These are phyloP conservation scores for Bucorvus abyssinicus DNA, from an alignment of 2,797 vertebrate genomes.

Conservation along the genomic window DNA sequence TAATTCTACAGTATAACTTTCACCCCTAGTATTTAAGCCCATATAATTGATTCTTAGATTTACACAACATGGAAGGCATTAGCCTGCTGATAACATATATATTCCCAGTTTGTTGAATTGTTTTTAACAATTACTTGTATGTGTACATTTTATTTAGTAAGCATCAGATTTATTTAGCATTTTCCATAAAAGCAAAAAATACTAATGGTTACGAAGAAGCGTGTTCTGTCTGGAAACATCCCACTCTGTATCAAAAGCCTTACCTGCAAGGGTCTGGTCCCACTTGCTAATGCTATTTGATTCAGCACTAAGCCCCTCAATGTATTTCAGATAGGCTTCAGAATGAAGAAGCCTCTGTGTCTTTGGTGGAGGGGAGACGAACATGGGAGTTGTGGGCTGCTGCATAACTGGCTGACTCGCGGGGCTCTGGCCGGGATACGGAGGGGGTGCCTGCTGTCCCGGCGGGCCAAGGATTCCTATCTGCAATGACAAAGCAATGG, in stretches of 20 bases:
- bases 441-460: conserved; percentile 90
- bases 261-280: conserved; percentile 96
- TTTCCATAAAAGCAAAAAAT: background rate
- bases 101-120: background rate
- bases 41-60: background rate
- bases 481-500: conserved; percentile 64
- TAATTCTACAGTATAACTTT: background rate
- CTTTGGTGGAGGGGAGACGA: conserved; percentile 94
- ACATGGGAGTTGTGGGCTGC: conserved; percentile 95
- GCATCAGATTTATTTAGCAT: background rate
- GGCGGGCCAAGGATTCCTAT: conserved; percentile 81
- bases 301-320: conserved; percentile 93
- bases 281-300: conserved; percentile 94
- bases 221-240: background rate
- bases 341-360: conserved; percentile 96
- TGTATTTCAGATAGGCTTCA: conserved; percentile 96
- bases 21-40: background rate
- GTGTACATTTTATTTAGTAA: background rate
- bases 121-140: background rate
- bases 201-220: accelerated
- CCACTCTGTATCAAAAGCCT: background rate
- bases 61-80: background rate
- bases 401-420: conserved; percentile 84
- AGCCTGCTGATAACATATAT: background rate
- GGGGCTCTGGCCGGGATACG: conserved; percentile 89